These are phyloP conservation scores for Arbacia lixula DNA, from an alignment of 53 echinoderm and acorn worm species.

Conservation along the genomic window DNA sequence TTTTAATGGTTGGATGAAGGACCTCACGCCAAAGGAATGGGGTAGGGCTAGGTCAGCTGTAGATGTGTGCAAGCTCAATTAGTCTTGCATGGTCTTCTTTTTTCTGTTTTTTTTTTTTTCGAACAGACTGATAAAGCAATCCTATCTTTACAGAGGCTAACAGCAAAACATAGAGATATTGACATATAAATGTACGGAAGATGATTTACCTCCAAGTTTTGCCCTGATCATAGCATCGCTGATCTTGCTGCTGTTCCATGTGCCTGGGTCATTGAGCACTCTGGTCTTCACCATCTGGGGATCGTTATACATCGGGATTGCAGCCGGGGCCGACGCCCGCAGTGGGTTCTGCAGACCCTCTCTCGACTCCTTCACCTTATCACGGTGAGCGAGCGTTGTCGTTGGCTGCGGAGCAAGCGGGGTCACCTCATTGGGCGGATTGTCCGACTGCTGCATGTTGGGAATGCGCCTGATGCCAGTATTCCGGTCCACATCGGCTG, in stretches of 20 bases:
- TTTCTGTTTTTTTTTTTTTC: too few relatives aligned
- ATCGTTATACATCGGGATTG: conserved; percentile 22
- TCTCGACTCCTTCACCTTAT: conserved; percentile 53
- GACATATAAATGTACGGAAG: too few relatives aligned
- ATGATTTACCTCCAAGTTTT: conserved; percentile 83
- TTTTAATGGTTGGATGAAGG: too few relatives aligned
- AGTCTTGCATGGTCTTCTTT: too few relatives aligned
- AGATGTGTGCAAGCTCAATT: too few relatives aligned
- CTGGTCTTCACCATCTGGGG: conserved; percentile 64
- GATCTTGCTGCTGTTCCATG: conserved; percentile 87
- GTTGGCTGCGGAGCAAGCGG: conserved; percentile 76
- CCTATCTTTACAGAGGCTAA: too few relatives aligned
- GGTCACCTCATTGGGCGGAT: conserved; percentile 90
- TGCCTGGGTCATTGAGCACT: conserved; percentile 86
- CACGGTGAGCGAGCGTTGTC: conserved; percentile 80
- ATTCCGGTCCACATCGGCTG: conserved; percentile 90
- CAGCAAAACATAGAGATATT: too few relatives aligned
- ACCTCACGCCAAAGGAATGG: too few relatives aligned
- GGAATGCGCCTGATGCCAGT: conserved; percentile 77
- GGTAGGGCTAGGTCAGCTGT: too few relatives aligned
- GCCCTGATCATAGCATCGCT: conserved; percentile 91
- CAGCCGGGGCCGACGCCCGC: conserved; percentile 38
- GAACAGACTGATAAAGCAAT: too few relatives aligned
- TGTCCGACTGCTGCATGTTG: conserved; percentile 78
- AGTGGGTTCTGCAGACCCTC: conserved; percentile 7